Evolutionary conservation across 1,140 invertebrate species (phyloP).

Genomic region (Trissolcus basalis): DNA sequence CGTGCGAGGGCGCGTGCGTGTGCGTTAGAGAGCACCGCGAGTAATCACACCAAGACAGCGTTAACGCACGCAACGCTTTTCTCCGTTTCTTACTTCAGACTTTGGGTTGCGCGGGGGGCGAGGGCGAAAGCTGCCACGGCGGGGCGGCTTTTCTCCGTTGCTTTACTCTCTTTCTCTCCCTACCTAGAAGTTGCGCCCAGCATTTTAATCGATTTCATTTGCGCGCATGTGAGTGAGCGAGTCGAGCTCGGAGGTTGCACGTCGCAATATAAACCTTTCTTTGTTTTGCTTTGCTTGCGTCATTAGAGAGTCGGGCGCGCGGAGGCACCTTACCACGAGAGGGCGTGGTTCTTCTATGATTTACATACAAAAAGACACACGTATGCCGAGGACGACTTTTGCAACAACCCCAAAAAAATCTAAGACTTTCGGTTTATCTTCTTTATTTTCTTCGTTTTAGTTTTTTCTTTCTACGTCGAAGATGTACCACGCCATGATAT

Average conservation of each 20-base stretch:
- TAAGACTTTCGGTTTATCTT: background rate
- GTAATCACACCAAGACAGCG: slow-evolving; percentile 59
- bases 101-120: slow-evolving; percentile 58
- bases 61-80: slow-evolving; percentile 73
- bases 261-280: slow-evolving; percentile 75
- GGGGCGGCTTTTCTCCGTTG: slow-evolving; percentile 53
- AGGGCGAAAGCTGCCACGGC: slow-evolving; percentile 47
- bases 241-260: slow-evolving; percentile 54
- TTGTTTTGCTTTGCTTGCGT: slow-evolving; percentile 76
- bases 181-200: slow-evolving; percentile 76
- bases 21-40: slow-evolving; percentile 45
- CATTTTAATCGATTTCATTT: slow-evolving; percentile 78
- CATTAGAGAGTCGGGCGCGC: slow-evolving; percentile 68
- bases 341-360: slow-evolving; percentile 73
- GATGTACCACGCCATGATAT: too few relatives aligned
- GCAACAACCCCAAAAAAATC: too few relatives aligned
- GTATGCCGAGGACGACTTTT: slow-evolving; percentile 29
- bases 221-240: slow-evolving; percentile 73
- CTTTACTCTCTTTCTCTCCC: slow-evolving; percentile 59
- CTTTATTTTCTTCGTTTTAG: background rate
- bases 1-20: slow-evolving; percentile 33
- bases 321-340: slow-evolving; percentile 52
- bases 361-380: slow-evolving; percentile 65
- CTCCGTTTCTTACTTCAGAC: slow-evolving; percentile 70
- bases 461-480: too few relatives aligned